phyloP scores from a whole-genome alignment of 2,113 vertebrate species.

The Leucopternis melanops region DNA sequence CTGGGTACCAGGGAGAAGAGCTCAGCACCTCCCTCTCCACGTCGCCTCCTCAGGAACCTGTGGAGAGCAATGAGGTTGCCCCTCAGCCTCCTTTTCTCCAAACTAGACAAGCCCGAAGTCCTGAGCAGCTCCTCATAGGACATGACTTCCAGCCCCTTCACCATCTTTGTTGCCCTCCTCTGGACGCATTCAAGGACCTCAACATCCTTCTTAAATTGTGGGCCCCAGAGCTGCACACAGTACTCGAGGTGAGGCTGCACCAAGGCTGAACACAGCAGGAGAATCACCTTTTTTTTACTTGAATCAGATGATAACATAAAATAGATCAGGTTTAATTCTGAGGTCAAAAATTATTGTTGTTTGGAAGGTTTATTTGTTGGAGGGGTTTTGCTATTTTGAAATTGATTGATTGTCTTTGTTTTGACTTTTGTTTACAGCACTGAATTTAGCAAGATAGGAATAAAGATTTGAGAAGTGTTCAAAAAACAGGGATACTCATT shows the following conservation, averaged over 20 bases:
- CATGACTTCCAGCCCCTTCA: neutral
- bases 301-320: neutral
- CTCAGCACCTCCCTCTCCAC: too few relatives aligned
- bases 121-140: neutral
- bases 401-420: neutral
- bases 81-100: neutral
- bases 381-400: neutral
- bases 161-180: neutral
- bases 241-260: neutral
- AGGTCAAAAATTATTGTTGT: neutral
- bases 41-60: too few relatives aligned
- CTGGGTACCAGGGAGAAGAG: neutral
- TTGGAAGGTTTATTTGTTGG: neutral
- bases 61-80: neutral
- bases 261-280: neutral
- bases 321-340: neutral
- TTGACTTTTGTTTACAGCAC: neutral
- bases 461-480: neutral
- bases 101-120: neutral
- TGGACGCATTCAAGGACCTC: neutral
- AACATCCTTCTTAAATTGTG: neutral
- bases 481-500: neutral
- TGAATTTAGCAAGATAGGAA: neutral
- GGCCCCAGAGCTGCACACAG: neutral
- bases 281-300: neutral